A percentile compares a stretch with the other conserved stretches of the same genome.
phyloP scores from a whole-genome alignment of 2,113 vertebrate genomes.

The Mellivora capensis region DNA sequence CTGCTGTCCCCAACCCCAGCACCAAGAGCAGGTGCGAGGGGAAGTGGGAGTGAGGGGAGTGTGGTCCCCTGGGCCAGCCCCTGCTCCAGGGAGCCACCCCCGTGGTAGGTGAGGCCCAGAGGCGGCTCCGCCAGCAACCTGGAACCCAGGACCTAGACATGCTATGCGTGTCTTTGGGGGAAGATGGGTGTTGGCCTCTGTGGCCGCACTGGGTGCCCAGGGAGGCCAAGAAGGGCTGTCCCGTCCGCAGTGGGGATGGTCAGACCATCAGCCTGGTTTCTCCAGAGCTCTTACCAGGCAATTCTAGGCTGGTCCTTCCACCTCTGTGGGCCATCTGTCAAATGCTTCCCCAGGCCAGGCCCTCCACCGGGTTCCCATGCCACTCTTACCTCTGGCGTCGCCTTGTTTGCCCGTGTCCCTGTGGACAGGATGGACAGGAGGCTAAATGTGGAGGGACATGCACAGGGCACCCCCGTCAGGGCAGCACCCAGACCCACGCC shows the following conservation, averaged over 20 bases:
- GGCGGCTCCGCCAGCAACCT: background rate
- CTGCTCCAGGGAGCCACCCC: background rate
- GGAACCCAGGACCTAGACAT: no score
- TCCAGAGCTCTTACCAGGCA: background rate
- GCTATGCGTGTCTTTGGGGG: background rate
- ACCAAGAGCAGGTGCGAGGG: background rate
- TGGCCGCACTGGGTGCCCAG: background rate
- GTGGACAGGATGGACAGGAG: background rate
- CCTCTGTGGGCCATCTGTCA: background rate
- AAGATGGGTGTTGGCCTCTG: background rate
- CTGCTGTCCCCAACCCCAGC: background rate
- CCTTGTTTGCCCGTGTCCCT: accelerated
- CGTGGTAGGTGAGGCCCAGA: background rate
- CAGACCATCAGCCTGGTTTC: background rate
- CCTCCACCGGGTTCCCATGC: background rate
- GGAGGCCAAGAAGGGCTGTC: background rate
- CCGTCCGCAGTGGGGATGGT: background rate
- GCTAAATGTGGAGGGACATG: accelerated
- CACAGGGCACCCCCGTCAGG: accelerated
- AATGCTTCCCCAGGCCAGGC: no score
- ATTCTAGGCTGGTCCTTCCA: background rate
- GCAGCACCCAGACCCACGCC: accelerated
- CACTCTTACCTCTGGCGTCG: accelerated
- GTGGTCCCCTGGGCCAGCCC: background rate
- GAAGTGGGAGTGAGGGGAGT: background rate